A percentile compares a stretch with the other conserved stretches of the same genome.
These are phyloP conservation scores for Ichneumon xanthorius DNA, from an alignment of 2,888 invertebrate species.

Conservation along the genomic window DNA sequence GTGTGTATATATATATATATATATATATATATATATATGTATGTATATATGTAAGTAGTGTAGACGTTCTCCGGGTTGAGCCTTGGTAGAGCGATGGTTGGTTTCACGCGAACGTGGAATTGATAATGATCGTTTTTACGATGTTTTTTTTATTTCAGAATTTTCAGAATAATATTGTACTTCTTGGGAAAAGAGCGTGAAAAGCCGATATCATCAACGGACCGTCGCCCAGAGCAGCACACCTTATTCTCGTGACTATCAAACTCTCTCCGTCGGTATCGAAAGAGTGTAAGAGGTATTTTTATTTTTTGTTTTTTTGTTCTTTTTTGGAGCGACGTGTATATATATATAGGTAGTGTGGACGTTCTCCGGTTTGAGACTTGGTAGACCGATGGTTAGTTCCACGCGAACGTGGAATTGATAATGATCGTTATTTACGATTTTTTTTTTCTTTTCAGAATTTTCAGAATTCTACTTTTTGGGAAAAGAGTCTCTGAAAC, in stretches of 20 bases:
- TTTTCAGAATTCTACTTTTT: too few species aligned
- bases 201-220: slow-evolving; percentile 64
- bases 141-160: not conserved
- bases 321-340: not conserved
- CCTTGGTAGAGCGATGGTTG: not conserved
- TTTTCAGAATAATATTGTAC: too few species aligned
- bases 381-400: not conserved
- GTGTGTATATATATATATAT: too few species aligned
- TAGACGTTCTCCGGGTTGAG: too few species aligned
- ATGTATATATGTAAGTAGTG: not conserved
- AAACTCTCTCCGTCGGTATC: slow-evolving; percentile 22
- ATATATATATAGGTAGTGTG: not conserved
- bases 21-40: too few species aligned
- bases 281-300: not conserved
- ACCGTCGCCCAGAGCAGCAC: slow-evolving; percentile 31
- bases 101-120: not conserved
- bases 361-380: too few species aligned
- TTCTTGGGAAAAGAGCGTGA: slow-evolving; percentile 26
- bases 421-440: not conserved
- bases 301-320: not conserved
- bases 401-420: not conserved
- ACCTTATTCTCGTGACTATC: slow-evolving; percentile 54
- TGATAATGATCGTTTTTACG: not conserved
- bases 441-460: not conserved
- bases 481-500: too few species aligned